Evolutionary conservation across 2,888 invertebrate genomes (phyloP).

Genomic region (Apotomis turbidana): DNA sequence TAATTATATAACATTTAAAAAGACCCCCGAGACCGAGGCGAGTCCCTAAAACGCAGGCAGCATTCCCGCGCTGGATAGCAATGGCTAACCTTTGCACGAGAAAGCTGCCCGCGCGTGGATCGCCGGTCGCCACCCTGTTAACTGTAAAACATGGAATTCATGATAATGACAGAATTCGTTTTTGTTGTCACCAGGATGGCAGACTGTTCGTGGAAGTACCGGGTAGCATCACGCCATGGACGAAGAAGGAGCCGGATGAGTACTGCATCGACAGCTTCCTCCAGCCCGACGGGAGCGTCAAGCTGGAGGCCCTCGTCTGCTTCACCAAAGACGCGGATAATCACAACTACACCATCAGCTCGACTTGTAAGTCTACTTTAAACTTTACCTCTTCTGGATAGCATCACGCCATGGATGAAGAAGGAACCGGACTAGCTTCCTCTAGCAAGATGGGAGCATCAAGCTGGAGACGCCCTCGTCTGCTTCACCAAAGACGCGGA

Average conservation of each 20-base stretch:
- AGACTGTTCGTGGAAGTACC: conserved; percentile 61
- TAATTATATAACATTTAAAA: too few species aligned
- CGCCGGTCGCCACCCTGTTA: too few species aligned
- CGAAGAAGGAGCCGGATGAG: conserved; percentile 58
- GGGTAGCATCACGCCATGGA: conserved; percentile 54
- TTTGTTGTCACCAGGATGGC: conserved; percentile 61
- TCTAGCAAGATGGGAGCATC: conserved; percentile 51
- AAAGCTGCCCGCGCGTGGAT: too few species aligned
- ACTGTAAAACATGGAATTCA: too few species aligned
- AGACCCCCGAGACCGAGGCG: too few species aligned
- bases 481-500: conserved; percentile 57
- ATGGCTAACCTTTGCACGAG: too few species aligned
- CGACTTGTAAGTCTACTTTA: conserved; percentile 61
- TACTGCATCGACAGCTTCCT: conserved; percentile 76
- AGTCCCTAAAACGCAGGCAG: too few species aligned
- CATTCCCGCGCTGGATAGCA: too few species aligned
- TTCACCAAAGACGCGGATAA: conserved; percentile 50
- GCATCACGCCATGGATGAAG: conserved; percentile 56
- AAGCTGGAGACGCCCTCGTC: conserved; percentile 68
- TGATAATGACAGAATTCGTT: too few species aligned
- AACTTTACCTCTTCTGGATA: conserved; percentile 5
- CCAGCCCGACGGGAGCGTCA: conserved; percentile 47
- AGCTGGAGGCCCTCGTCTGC: conserved; percentile 68
- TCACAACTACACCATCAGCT: conserved; percentile 56
- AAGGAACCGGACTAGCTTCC: conserved; percentile 64